These are phyloP conservation scores for Cacajao melanocephalus DNA, from an alignment of 2,797 vertebrate genomes.

Conservation along the genomic window DNA sequence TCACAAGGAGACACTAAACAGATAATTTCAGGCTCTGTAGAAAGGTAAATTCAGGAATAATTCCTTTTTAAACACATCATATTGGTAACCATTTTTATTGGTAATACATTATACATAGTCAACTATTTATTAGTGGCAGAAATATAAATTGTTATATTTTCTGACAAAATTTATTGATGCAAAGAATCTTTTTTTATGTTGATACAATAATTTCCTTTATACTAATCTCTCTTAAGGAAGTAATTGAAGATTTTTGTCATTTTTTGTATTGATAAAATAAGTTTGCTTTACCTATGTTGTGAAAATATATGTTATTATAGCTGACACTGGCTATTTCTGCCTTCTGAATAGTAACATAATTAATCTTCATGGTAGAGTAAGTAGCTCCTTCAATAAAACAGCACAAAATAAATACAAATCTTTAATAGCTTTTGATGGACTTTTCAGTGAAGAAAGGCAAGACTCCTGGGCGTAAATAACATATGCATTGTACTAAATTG, in stretches of 20 bases:
- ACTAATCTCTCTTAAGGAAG: background rate
- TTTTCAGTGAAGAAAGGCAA: background rate
- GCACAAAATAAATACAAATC: background rate
- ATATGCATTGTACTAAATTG: background rate
- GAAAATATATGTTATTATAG: background rate
- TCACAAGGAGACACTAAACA: background rate
- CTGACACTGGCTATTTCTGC: background rate
- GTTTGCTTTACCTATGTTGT: background rate
- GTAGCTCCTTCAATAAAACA: background rate
- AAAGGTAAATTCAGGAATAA: background rate
- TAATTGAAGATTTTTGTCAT: background rate
- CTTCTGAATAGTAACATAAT: background rate
- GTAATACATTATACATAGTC: background rate
- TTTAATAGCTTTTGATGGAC: background rate
- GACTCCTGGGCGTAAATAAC: background rate
- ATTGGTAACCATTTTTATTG: background rate
- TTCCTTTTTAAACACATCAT: background rate
- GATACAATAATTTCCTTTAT: background rate
- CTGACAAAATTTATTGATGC: background rate
- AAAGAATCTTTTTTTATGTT: background rate
- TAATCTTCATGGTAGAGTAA: background rate
- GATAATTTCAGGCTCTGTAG: background rate
- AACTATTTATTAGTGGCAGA: background rate
- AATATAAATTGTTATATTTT: background rate
- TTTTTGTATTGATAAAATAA: background rate